A percentile compares a stretch with the other conserved stretches of the same genome.
phyloP scores from a whole-genome alignment of 2,113 vertebrate genomes.

The Anarhynchus alexandrinus region DNA sequence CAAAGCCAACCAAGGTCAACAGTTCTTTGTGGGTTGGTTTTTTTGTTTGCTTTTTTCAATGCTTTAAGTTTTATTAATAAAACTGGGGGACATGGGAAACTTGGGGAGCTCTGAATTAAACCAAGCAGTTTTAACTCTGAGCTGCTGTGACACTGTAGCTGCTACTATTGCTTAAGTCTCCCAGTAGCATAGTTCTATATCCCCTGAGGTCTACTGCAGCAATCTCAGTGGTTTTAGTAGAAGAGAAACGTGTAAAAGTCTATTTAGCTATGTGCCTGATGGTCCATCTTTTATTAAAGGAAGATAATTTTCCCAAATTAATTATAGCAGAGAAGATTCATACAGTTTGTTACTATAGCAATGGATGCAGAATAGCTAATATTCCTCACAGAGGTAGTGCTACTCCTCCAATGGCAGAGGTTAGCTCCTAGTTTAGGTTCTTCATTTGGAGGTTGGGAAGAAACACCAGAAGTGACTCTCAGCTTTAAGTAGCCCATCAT shows the following conservation, averaged over 20 bases:
- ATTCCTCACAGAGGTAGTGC: too few species aligned
- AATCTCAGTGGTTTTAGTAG: neutral
- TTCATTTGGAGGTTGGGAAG: neutral
- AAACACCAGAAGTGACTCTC: neutral
- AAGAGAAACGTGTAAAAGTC: neutral
- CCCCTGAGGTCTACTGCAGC: neutral
- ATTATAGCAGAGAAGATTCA: neutral
- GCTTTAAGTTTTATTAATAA: neutral
- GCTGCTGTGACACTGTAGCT: neutral
- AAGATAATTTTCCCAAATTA: neutral
- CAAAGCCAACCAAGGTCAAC: neutral
- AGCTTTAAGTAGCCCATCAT: neutral
- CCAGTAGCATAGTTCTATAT: neutral
- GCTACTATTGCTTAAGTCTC: neutral
- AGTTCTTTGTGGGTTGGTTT: neutral
- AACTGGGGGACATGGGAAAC: neutral
- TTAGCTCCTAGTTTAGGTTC: neutral
- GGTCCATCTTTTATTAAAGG: neutral
- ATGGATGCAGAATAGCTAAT: neutral
- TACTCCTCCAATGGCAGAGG: neutral
- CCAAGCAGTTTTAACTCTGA: neutral
- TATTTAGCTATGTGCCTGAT: neutral
- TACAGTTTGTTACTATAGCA: neutral
- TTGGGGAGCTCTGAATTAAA: neutral
- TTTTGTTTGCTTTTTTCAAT: neutral